These are phyloP conservation scores for Neodiprion virginianus DNA, from an alignment of 1,140 invertebrate genomes.

Conservation along the genomic window DNA sequence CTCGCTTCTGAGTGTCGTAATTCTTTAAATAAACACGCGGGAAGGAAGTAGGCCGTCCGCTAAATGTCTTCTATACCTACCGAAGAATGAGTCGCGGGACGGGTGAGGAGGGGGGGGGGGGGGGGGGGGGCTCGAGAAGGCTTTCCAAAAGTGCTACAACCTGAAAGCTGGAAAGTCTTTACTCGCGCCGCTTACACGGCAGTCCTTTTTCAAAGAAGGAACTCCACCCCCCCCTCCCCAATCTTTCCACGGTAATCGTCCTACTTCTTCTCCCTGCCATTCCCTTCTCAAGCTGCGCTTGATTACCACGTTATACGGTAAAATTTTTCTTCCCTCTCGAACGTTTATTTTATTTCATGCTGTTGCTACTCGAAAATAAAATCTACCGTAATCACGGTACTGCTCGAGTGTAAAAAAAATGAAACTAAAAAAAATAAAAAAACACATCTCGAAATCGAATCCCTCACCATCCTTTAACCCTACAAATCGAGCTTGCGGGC, in stretches of 20 bases:
- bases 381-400: neutral
- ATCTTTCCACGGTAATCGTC: too few species aligned
- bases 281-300: too few species aligned
- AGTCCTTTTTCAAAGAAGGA: too few species aligned
- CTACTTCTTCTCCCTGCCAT: too few species aligned
- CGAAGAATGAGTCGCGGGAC: neutral
- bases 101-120: neutral
- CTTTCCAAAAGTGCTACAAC: neutral
- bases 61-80: neutral
- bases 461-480: too few species aligned
- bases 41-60: constrained; percentile 6
- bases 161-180: too few species aligned
- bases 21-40: constrained; percentile 5
- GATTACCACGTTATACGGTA: too few species aligned
- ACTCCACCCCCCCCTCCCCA: too few species aligned
- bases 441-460: neutral
- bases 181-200: too few species aligned
- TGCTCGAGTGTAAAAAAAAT: neutral
- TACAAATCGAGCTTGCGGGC: neutral
- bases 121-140: neutral
- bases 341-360: neutral
- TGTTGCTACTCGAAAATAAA: neutral
- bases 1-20: constrained; percentile 4
- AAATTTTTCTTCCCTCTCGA: too few species aligned
- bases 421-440: neutral